phyloP scores from a whole-genome alignment of 2,113 vertebrate species.

The Ellobius talpinus region DNA sequence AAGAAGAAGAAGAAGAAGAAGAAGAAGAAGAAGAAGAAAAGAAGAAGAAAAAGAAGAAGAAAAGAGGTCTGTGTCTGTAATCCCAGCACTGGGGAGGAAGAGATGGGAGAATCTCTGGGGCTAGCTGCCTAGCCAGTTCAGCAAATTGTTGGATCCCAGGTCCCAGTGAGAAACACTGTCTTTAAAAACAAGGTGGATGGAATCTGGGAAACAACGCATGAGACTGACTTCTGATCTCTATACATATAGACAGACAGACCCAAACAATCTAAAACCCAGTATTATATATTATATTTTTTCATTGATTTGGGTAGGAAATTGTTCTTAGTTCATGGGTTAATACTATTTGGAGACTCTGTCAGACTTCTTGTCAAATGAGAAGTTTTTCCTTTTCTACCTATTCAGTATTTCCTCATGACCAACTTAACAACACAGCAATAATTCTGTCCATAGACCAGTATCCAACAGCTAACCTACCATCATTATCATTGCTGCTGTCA shows the following conservation, averaged over 20 bases:
- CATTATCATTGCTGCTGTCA: not conserved
- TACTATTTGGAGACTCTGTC: not conserved
- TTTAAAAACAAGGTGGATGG: not conserved
- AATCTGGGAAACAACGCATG: not conserved
- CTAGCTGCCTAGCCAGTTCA: not conserved
- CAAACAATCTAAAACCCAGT: not conserved
- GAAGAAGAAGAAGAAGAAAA: too few relatives aligned
- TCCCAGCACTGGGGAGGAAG: not conserved
- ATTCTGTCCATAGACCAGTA: not conserved
- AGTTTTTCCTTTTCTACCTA: slow-evolving; percentile 38
- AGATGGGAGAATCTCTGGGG: not conserved
- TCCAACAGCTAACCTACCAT: not conserved
- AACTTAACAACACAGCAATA: not conserved
- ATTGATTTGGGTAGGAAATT: slow-evolving; percentile 42
- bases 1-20: too few relatives aligned
- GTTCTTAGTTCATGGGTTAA: slow-evolving; percentile 6
- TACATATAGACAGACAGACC: not conserved
- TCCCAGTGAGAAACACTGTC: not conserved
- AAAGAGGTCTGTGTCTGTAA: not conserved
- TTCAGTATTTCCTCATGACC: not conserved
- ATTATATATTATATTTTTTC: not conserved
- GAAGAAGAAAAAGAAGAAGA: too few relatives aligned
- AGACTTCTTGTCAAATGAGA: slow-evolving; percentile 3
- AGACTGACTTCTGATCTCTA: not conserved
- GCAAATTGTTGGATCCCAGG: not conserved